phyloP scores from a whole-genome alignment of 2,888 invertebrate species.

The Osmoderma eremita region DNA sequence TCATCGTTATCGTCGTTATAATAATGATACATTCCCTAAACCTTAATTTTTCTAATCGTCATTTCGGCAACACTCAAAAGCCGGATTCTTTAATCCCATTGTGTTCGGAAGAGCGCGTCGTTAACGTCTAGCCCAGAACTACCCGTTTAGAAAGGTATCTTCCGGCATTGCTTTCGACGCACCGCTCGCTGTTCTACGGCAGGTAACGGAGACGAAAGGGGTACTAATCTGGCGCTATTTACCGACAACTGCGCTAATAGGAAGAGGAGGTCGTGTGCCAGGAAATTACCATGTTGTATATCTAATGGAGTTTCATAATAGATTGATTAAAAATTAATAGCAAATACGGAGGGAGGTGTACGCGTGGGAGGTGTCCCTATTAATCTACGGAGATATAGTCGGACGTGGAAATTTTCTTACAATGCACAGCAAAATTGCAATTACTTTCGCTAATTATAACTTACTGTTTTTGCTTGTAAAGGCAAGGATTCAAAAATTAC shows the following conservation, averaged over 20 bases:
- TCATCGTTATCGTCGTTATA: background rate
- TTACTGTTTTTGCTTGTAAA: too few relatives aligned
- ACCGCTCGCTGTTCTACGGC: background rate
- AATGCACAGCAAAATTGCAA: too few relatives aligned
- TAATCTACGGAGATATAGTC: too few relatives aligned
- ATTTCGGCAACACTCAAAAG: conserved; percentile 29
- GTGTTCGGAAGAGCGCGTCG: conserved; percentile 1
- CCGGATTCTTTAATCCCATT: conserved; percentile 27
- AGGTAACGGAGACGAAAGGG: background rate
- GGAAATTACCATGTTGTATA: conserved; percentile 32
- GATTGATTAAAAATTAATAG: conserved; percentile 33
- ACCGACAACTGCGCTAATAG: conserved; percentile 34
- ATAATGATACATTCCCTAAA: conserved; percentile 18
- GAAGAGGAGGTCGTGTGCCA: conserved; percentile 17
- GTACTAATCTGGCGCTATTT: conserved; percentile 24
- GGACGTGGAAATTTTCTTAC: too few relatives aligned
- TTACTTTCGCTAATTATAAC: too few relatives aligned
- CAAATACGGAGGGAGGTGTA: too few relatives aligned
- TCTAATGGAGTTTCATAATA: conserved; percentile 25
- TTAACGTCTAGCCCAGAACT: too few relatives aligned
- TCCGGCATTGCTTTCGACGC: conserved; percentile 1
- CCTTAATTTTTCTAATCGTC: conserved; percentile 19
- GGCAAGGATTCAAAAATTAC: too few relatives aligned
- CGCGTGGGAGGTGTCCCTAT: background rate
- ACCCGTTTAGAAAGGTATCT: background rate